Evolutionary conservation across 2,888 invertebrate genomes (phyloP), one percentile per base, ranked within the genome.

Genomic region (Drosophila paramelanica): DNA sequence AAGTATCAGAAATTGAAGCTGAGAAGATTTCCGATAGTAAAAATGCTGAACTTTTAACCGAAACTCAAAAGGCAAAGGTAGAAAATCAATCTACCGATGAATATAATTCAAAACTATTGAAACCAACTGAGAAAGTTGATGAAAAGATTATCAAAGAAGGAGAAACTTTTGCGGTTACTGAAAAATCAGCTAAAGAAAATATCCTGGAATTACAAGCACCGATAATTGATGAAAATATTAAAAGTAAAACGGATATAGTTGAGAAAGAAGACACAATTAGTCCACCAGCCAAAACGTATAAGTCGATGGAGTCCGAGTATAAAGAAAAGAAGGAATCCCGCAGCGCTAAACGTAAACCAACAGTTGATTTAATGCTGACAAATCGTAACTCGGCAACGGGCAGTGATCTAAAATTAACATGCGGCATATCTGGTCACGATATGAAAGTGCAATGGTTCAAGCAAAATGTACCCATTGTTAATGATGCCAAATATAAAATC

Each of bases 331-430:
- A 85, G 41, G 90, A 89, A 67, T 72, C 77, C 1, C 88, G 91
- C 5, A 89, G 67, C 59, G 86, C 89, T 8, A 90, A 89, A 68
- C 89, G 91, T 0, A 79, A 86, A 17, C 92, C 92, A 0, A 85
- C 79, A 14, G 77, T 92, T 14, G 91, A 92, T 33, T 95, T 96
- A 1, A 94, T 94, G 75, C 92, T 98, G 45, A 95, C 95, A 1
- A 96, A 97, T 85, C 94, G 96, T 78, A 96, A 96, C 5, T 95
- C 96, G 4, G 95, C 95, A 0, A 94, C 95, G 82, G 96, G 96
- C 1, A 95, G 95, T 17, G 93, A 95, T 76, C 95, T 96, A 2
- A 96, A 96, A 92, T 91, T 97, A 45, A 96, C 96, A 0, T 97
- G 97, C 89, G 96, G 95, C 66, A 94, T 96, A 13, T 93, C 96